Base-by-base conservation (phyloP, 37 sponge, comb jelly and placozoan genomes). In the Tethya wilhelma region DNA sequence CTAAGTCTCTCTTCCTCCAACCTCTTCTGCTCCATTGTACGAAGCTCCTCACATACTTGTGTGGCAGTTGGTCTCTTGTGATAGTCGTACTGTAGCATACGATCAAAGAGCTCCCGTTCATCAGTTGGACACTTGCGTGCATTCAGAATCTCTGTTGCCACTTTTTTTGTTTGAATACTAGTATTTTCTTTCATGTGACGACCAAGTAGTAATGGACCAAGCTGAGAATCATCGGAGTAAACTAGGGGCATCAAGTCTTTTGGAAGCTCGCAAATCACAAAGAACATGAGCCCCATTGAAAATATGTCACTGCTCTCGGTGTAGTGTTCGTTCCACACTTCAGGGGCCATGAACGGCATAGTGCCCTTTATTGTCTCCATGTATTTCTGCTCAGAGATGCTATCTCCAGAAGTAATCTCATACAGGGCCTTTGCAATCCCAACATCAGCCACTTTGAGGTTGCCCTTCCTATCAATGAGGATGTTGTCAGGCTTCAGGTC, bases 291-390 rank as follows among this genome's bases (percentile, higher is more conserved):
- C 8, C 74, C 83, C n/a, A 82, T 53, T 0, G 83, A 82, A 38
- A 82, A 82, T 4, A 82, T 53, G 62, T 82, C 83, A 73, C 83
- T 63, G 6, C 38, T 29, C 33, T 33, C 63, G 33, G 62, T 71
- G 74, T 82, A 82, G 45, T 60, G 83, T 25, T 60, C 56, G 25
- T 73, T 56, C 49, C 49, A 73, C 25, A 82, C 74, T 59, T 82
- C 83, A 41, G 83, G 83, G 20, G 83, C 83, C 83, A 82, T 82
- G 67, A 73, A 82, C 0, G 49, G 23, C 25, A 55, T 65, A 41
- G 74, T 73, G 6, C 83, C 83, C 28, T 65, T 44, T 38, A 34
- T 30, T 34, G 83, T 64, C 28, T 39, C 31, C 83, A 82, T 82
- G 74, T 82, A 82, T 23, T 31, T 37, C 34, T 62, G 41, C 39